Conservation (phyloP, 2,113 vertebrate genomes). For the Labeo catla region DNA sequence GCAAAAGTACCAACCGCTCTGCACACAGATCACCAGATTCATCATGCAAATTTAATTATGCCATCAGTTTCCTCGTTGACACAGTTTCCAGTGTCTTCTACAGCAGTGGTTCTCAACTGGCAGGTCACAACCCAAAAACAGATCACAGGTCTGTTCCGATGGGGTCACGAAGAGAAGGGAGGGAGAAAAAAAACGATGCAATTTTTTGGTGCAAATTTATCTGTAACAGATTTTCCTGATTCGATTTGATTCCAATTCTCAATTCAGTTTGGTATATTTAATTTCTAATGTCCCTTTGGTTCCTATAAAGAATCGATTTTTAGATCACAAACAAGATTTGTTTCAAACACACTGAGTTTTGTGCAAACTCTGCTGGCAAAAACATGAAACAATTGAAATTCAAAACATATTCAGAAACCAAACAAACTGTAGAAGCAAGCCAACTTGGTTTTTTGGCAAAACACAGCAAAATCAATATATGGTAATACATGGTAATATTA, state of each 20-base stretch:
- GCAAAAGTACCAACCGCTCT: conserved; percentile 96
- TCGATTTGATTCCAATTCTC: neutral
- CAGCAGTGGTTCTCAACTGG: neutral
- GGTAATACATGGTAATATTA: neutral
- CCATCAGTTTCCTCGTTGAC: neutral
- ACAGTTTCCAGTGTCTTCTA: neutral
- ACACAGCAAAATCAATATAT: neutral
- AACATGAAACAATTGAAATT: neutral
- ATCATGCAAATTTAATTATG: neutral
- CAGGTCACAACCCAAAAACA: neutral
- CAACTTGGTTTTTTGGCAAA: neutral
- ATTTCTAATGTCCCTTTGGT: neutral
- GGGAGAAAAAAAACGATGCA: too few species aligned
- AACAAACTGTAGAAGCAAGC: neutral
- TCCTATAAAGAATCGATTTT: neutral
- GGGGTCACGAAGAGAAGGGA: neutral
- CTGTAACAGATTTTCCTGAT: neutral
- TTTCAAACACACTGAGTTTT: neutral
- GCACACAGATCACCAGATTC: conserved; percentile 40
- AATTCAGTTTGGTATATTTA: neutral
- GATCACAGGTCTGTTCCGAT: neutral
- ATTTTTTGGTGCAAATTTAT: neutral
- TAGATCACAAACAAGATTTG: neutral
- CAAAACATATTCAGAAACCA: neutral
- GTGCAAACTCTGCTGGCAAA: neutral